Conservation (phyloP, 2,797 vertebrate species). For the Parauchenoglanis punctatus region DNA sequence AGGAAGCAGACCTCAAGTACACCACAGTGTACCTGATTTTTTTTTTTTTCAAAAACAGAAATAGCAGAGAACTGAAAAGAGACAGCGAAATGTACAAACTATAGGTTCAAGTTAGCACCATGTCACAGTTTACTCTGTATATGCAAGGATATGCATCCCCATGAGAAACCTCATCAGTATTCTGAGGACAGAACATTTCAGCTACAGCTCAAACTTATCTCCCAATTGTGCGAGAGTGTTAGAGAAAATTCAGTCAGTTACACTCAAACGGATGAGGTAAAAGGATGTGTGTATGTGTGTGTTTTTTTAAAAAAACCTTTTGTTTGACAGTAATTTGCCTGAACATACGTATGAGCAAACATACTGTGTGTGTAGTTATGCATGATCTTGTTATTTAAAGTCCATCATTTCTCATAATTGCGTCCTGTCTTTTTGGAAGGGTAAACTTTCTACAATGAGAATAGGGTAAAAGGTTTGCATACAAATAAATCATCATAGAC, state of each 20-base stretch:
- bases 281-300: neutral
- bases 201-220: neutral
- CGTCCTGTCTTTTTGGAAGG: neutral
- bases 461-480: neutral
- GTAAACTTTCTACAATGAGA: neutral
- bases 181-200: constrained; percentile 1
- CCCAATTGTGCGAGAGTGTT: neutral
- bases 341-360: neutral
- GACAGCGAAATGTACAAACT: neutral
- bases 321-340: neutral
- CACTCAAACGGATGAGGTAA: neutral
- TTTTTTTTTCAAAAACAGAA: neutral
- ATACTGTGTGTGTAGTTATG: neutral
- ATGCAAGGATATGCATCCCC: neutral
- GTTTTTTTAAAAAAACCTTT: neutral
- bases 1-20: neutral
- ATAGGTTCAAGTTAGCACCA: neutral
- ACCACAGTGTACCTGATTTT: neutral
- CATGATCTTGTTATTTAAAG: neutral
- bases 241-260: constrained; percentile 1
- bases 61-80: neutral
- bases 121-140: neutral
- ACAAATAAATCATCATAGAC: neutral
- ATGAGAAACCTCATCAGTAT: constrained; percentile 32
- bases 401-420: neutral